Base-by-base conservation (phyloP, 2,888 invertebrate genomes). In the Latrodectus elegans region DNA sequence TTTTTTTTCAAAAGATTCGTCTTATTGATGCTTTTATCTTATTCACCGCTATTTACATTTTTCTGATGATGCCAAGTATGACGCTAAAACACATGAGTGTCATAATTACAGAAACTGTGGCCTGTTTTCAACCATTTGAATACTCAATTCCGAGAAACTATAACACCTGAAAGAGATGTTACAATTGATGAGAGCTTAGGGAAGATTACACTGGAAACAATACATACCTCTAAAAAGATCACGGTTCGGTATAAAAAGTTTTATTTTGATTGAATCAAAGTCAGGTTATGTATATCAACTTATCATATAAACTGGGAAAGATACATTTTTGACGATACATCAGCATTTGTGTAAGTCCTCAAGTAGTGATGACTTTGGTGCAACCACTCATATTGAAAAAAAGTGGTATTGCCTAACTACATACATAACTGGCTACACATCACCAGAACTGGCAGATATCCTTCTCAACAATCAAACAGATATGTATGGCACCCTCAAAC, bases 221-320 rank as follows among this genome's bases (percentile, higher is more conserved):
- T 38, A 38, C 4, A 38, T 38, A 38, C 38, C 38, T 38, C 38
- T 38, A 38, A 90, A 90, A 65, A 60, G 89, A 70, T 77, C 82
- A 22, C 60, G 89, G 53, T 90, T 90, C 53, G 89, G 89, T 26
- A 71, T 89, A 9, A 90, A 89, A 81, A 74, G 53, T 53, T 90
- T 81, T 60, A 73, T 85, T 15, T 14, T 89, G 1, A 82, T 79
- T 14, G 89, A 90, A 60, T 77, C 72, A 10, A 51, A 70, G 38
- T 89, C 89, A 14, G 82, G 87, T 52, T 90, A 87, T 73, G 74
- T 89, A 17, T 67, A 83, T 17, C 53, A 82, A 72, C 53, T 74
- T 4, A 71, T 78, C 60, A 78, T 89, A n/a, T 89, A 82, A 72
- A 80, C 78, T 51, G 55, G 86, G 65, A 55, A 78, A 77, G 22